These are phyloP conservation scores for Catostylus mosaicus DNA, from an alignment of 30 jellyfish, hydroid and myxozoan genomes.

Conservation along the genomic window DNA sequence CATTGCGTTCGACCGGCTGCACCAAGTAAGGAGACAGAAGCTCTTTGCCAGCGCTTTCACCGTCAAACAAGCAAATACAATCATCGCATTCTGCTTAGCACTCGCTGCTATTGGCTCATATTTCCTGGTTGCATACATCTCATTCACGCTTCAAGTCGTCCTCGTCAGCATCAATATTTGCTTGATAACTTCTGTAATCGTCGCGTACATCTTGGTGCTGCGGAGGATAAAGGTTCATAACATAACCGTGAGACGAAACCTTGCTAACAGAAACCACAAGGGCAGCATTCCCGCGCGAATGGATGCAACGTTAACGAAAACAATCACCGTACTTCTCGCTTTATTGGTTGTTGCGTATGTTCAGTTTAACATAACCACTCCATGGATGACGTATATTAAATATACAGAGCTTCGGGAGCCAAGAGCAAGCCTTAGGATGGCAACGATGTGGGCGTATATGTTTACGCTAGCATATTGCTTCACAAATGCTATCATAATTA, in stretches of 20 bases:
- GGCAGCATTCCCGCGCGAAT: neutral
- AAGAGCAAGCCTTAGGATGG: neutral
- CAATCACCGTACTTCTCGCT: constrained; percentile 19
- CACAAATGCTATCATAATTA: constrained; percentile 32
- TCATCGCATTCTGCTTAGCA: constrained; percentile 2
- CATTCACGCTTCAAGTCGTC: constrained; percentile 36
- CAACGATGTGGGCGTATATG: constrained; percentile 15
- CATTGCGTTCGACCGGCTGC: constrained; percentile 37
- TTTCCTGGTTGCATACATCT: constrained; percentile 1
- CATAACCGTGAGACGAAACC: neutral
- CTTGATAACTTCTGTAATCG: neutral
- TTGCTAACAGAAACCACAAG: neutral
- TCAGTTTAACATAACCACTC: constrained; percentile 36
- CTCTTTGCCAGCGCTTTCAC: constrained; percentile 1
- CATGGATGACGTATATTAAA: constrained; percentile 4
- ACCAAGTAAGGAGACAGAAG: constrained; percentile 17
- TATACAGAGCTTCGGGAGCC: neutral
- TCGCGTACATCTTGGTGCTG: constrained; percentile 9
- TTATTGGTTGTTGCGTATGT: constrained; percentile 6
- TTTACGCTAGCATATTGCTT: constrained; percentile 5
- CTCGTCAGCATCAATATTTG: neutral
- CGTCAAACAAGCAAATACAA: constrained; percentile 1
- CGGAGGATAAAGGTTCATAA: constrained; percentile 12
- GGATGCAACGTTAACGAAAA: constrained; percentile 19
- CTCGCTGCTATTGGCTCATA: constrained; percentile 4